Evolutionary conservation across 2,797 vertebrate species (phyloP).

Genomic region (Thaleichthys pacificus): DNA sequence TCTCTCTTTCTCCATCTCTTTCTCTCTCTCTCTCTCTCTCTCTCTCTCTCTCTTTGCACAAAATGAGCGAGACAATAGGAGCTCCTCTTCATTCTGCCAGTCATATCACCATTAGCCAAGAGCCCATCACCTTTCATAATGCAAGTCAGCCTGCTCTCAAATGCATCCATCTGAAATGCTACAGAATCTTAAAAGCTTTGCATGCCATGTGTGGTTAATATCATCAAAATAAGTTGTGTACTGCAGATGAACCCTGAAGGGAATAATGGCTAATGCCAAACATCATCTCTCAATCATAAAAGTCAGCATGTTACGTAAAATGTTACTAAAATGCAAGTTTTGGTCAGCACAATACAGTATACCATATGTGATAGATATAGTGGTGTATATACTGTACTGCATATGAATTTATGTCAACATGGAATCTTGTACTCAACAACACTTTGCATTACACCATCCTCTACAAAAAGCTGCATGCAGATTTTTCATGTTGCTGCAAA

Average conservation of each 20-base stretch:
- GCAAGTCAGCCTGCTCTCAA: constrained; percentile 41
- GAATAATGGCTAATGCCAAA: too few species aligned
- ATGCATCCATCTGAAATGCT: constrained; percentile 46
- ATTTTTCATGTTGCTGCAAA: neutral
- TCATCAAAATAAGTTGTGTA: constrained; percentile 36
- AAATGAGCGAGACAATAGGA: constrained; percentile 35
- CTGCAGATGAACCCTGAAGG: constrained; percentile 4
- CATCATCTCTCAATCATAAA: neutral
- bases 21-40: too few species aligned
- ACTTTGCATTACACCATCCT: neutral
- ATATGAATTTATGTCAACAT: too few species aligned
- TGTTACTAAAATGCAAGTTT: neutral
- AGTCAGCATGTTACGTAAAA: neutral
- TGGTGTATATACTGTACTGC: neutral
- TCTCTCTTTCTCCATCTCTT: too few species aligned
- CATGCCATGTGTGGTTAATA: constrained; percentile 53
- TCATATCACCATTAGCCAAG: constrained; percentile 46
- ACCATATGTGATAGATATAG: neutral
- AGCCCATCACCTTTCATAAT: constrained; percentile 55
- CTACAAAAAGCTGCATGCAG: constrained; percentile 4
- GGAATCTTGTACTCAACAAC: too few species aligned
- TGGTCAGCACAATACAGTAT: neutral
- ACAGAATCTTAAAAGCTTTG: constrained; percentile 55
- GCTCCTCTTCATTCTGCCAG: constrained; percentile 48
- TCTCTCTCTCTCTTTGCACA: too few species aligned